Evolutionary conservation across 2,888 invertebrate species (phyloP).

Genomic region (Nomada lathburiana): DNA sequence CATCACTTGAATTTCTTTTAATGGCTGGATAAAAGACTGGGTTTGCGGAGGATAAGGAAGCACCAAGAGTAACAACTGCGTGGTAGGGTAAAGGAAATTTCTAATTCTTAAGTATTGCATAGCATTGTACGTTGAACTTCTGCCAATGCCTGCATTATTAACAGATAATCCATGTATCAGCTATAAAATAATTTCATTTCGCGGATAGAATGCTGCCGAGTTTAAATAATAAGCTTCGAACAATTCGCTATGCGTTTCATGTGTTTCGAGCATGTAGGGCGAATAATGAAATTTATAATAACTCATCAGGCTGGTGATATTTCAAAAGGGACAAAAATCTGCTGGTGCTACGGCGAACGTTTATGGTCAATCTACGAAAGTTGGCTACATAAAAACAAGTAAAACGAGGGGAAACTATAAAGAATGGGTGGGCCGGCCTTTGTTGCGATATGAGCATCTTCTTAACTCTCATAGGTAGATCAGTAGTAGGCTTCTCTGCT

Average conservation of each 20-base stretch:
- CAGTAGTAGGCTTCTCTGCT: constrained; percentile 44
- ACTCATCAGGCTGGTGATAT: too few species aligned
- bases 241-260: too few species aligned
- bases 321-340: neutral
- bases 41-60: neutral
- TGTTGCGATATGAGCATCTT: constrained; percentile 53
- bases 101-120: too few species aligned
- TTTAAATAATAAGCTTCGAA: too few species aligned
- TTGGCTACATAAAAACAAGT: constrained; percentile 8
- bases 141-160: too few species aligned
- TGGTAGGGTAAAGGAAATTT: too few species aligned
- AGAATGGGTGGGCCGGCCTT: constrained; percentile 31
- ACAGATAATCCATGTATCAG: too few species aligned
- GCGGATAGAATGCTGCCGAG: too few species aligned
- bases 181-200: too few species aligned
- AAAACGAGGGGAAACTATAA: constrained; percentile 9
- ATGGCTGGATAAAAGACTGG: neutral
- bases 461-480: constrained; percentile 59
- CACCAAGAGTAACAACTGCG: neutral
- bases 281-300: too few species aligned
- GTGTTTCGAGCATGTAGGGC: too few species aligned
- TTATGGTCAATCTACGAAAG: constrained; percentile 29
- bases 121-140: too few species aligned
- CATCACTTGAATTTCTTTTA: constrained; percentile 13
- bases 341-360: constrained; percentile 35